These are phyloP conservation scores for Pituophis catenifer DNA, from an alignment of 2,113 vertebrate genomes.

Conservation along the genomic window DNA sequence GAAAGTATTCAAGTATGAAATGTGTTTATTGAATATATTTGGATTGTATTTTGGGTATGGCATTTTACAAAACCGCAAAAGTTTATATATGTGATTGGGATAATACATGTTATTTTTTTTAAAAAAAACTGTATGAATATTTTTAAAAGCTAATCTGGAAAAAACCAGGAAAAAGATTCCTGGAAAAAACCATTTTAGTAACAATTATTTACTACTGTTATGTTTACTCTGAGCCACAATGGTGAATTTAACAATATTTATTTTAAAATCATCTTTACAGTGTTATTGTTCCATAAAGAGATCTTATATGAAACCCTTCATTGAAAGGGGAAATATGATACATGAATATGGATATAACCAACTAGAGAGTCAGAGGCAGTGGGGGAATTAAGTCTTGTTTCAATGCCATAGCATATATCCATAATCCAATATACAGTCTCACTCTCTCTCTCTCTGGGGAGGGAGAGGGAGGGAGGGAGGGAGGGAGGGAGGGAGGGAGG, in stretches of 20 bases:
- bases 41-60: neutral
- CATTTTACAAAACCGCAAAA: neutral
- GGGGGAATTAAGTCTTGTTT: neutral
- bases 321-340: neutral
- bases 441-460: neutral
- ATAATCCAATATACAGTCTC: neutral
- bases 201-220: neutral
- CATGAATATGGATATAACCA: neutral
- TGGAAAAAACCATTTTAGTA: neutral
- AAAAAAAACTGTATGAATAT: constrained; percentile 42
- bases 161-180: neutral
- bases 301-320: neutral
- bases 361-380: neutral
- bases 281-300: constrained; percentile 9
- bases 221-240: constrained; percentile 13
- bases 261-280: constrained; percentile 33
- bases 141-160: constrained; percentile 38
- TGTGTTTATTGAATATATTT: constrained; percentile 43
- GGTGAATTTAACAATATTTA: neutral
- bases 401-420: neutral
- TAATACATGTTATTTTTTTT: neutral
- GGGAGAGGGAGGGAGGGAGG: no score
- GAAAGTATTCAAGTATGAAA: constrained; percentile 55
- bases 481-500: no score
- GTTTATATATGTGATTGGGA: neutral